phyloP scores from a whole-genome alignment of 2,888 invertebrate species.

The Drosophila longiperda region DNA sequence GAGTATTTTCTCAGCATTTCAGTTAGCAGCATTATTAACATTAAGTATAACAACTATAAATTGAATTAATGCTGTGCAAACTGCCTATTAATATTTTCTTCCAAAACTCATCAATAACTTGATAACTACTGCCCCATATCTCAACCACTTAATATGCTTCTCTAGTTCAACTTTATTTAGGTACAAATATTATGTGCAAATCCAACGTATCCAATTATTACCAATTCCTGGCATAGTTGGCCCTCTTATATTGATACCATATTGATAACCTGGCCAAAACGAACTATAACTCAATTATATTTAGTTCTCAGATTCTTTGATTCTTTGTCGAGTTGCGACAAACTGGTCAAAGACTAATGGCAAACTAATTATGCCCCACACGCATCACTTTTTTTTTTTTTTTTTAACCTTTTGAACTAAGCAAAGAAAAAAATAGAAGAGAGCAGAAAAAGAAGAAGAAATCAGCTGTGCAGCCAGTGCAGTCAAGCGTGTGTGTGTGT shows the following conservation, averaged over 20 bases:
- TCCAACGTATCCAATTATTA: background rate
- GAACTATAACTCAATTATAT: conserved; percentile 30
- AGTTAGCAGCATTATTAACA: background rate
- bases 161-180: background rate
- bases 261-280: conserved; percentile 1
- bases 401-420: conserved; percentile 23
- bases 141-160: background rate
- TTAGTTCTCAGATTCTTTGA: conserved; percentile 9
- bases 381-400: conserved; percentile 14
- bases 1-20: background rate
- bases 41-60: background rate
- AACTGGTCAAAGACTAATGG: conserved; percentile 21
- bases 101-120: background rate
- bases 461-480: conserved; percentile 26
- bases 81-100: background rate
- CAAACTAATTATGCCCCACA: conserved; percentile 40
- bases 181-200: background rate
- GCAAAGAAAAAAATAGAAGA: background rate
- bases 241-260: background rate
- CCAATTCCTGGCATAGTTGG: background rate
- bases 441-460: background rate
- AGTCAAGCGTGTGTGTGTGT: conserved; percentile 20
- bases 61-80: background rate
- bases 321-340: background rate
- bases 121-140: background rate